Evolutionary conservation across 2,797 vertebrate genomes (phyloP), one percentile per base, ranked within the genome.

Genomic region (Notolabrus celidotus): DNA sequence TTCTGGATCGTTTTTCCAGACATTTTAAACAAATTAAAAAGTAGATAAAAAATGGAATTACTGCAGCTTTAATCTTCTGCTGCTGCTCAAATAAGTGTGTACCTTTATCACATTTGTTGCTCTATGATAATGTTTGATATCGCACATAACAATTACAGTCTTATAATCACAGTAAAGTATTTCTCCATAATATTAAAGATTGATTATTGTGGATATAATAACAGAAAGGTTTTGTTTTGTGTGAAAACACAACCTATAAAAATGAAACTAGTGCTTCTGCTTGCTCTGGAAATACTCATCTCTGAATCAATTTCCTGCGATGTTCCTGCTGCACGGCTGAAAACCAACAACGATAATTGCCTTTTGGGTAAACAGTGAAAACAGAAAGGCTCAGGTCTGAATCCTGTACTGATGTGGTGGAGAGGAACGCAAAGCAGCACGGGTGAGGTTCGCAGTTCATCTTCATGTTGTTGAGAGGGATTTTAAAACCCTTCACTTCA

Each of bases 161-260:
- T n/a, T n/a, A n/a, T n/a, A n/a, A n/a, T n/a, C n/a, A n/a, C n/a
- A n/a, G n/a, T n/a, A n/a, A n/a, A n/a, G n/a, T 2, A 36, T 41
- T 34, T 10, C 43, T 56, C 22, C 16, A 11, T 29, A 27, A 56
- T 52, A 22, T 52, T 9, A 51, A 51, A 69, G 38, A 71, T 9
- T 61, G 22, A 53, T 67, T 64, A 10, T 38, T 45, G 62, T 34
- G 19, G 57, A 42, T 5, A 17, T 23, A 42, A 46, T 25, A 16
- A 49, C 11, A 11, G 3, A 42, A 66, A 47, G 22, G 3, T 16
- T n/a, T 27, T 38, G 34, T 43, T 43, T 23, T 7, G 5, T 31
- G 7, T 31, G 29, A 31, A 8, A n/a, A n/a, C 16, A 29, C 16
- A 38, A 31, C 3, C 19, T 65, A 51, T 8, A 33, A 20, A 55